A percentile compares a stretch with the other conserved stretches of the same genome.
Conservation (phyloP, 1,140 invertebrate genomes). For the Copidosoma floridanum region DNA sequence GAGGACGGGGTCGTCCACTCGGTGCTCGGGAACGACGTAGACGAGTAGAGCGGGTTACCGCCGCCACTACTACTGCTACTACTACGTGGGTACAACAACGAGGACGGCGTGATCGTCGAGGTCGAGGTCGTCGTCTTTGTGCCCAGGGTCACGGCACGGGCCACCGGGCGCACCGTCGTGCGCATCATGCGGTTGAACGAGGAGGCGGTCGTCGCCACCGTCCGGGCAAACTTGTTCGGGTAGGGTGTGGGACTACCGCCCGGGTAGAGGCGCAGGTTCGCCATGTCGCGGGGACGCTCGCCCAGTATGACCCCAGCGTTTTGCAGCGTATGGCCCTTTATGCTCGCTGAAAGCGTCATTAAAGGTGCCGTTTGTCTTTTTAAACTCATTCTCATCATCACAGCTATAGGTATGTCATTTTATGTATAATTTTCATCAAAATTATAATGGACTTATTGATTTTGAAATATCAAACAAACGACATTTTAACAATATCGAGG, state of each 20-base stretch:
- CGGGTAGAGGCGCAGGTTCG: slow-evolving; percentile 37
- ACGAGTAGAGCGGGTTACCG: slow-evolving; percentile 26
- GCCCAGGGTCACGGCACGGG: slow-evolving; percentile 41
- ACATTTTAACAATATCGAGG: too few species aligned
- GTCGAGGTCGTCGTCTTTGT: slow-evolving; percentile 32
- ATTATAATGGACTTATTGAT: too few species aligned
- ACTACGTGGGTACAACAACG: not conserved
- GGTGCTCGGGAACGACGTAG: slow-evolving; percentile 49
- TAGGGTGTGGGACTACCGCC: slow-evolving; percentile 25
- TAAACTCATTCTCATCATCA: too few species aligned
- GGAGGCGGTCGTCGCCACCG: slow-evolving; percentile 38
- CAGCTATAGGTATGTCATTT: too few species aligned
- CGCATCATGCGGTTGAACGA: slow-evolving; percentile 46
- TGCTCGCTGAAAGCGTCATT: slow-evolving; percentile 64
- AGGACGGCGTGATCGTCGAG: slow-evolving; percentile 40
- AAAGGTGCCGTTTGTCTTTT: too few species aligned
- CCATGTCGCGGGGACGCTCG: slow-evolving; percentile 55
- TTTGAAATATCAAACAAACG: too few species aligned
- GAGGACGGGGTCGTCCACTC: slow-evolving; percentile 31
- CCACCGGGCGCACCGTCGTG: slow-evolving; percentile 49
- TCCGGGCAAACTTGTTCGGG: slow-evolving; percentile 29
- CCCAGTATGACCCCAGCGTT: slow-evolving; percentile 64
- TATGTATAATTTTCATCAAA: too few species aligned
- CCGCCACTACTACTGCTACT: slow-evolving; percentile 10
- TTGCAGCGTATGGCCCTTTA: slow-evolving; percentile 61